Base-by-base conservation (phyloP, 2,797 vertebrate genomes). In the Pterois miles region DNA sequence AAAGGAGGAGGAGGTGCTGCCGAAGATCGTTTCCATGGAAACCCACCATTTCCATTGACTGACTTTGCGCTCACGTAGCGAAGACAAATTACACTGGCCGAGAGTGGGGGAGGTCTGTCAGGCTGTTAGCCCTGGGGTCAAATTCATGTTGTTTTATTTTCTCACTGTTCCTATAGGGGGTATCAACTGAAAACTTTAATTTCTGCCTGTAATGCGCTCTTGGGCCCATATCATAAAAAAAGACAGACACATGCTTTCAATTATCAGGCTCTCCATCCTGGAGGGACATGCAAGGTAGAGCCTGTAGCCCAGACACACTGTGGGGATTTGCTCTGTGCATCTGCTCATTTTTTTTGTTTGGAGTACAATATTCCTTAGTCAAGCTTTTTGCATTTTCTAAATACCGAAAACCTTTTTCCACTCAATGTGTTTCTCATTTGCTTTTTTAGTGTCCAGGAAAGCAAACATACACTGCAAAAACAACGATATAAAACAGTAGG, bases 21-120 rank as follows among this genome's bases (percentile, higher is more conserved):
- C 84, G 74, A 78, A 92, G 92, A 93, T 89, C 89, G 95, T 96
- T 95, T 92, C 95, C 94, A 94, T 95, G 92, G 94, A 83, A 96
- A 96, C 95, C 88, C 86, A 91, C 81, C 90, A 91, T 95, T 95
- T 95, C 95, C 94, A 95, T 95, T 95, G 93, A 95, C 94, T 95
- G 93, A 92, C 90, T 95, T 93, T 90, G 91, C 91, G 88, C 94
- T 94, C 94, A 94, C 92, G 94, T 95, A 94, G 93, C 86, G 92
- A 94, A 95, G 95, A 96, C 94, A 95, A 95, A 95, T 95, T 92
- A 90, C 93, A 92, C 85, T 76, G 93, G 92, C 93, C 85, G 71
- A 80, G 90, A 92, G 91, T 85, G 88, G 93, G 91, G 89, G 91
- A 88, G 91, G 88, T 93, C 90, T 94, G 92, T 94, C 93, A 91